These are phyloP conservation scores for Sebastes kiyomatsui DNA, from an alignment of 2,797 vertebrate genomes.

Conservation along the genomic window DNA sequence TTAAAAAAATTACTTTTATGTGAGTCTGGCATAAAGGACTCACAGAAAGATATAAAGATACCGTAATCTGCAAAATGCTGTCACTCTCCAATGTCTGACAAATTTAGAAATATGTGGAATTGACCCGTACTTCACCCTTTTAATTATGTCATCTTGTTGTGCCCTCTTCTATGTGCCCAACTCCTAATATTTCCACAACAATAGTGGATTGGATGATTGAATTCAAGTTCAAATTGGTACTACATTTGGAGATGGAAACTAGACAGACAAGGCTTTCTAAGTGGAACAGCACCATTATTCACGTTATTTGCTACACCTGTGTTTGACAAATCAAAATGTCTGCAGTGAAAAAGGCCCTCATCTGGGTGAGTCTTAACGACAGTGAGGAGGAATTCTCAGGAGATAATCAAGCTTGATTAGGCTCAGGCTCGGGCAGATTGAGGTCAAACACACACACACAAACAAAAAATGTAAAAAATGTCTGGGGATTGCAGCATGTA, in stretches of 20 bases:
- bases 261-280: not conserved
- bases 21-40: not conserved
- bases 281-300: not conserved
- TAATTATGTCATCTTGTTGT: not conserved
- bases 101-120: not conserved
- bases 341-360: not conserved
- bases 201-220: not conserved
- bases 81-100: not conserved
- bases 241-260: not conserved
- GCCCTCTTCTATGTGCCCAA: no score
- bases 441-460: slow-evolving; percentile 1
- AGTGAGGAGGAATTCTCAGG: slow-evolving; percentile 1
- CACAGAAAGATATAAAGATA: not conserved
- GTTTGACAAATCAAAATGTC: not conserved
- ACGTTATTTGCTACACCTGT: not conserved
- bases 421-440: not conserved
- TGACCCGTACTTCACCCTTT: no score
- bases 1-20: not conserved
- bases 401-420: slow-evolving; percentile 31
- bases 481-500: slow-evolving; percentile 18
- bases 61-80: not conserved
- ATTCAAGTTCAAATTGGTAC: not conserved
- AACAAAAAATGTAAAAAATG: not conserved
- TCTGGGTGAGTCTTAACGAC: not conserved
- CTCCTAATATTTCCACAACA: not conserved